phyloP scores from a whole-genome alignment of 2,888 invertebrate species.

The Chesias legatella region DNA sequence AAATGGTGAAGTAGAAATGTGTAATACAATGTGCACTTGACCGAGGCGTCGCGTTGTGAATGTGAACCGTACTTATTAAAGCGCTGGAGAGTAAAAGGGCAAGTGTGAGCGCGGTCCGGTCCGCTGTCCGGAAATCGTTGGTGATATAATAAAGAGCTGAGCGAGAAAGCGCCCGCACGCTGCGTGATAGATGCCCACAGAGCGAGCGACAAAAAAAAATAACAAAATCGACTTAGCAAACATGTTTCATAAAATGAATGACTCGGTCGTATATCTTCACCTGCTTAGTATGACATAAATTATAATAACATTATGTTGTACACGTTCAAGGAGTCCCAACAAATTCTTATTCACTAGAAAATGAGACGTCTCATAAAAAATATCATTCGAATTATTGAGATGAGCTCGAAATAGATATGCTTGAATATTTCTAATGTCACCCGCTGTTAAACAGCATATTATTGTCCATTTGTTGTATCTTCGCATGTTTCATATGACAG shows the following conservation, averaged over 20 bases:
- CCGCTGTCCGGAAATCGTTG: slow-evolving; percentile 72
- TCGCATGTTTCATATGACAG: slow-evolving; percentile 43
- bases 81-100: slow-evolving; percentile 26
- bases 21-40: not conserved
- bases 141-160: slow-evolving; percentile 71
- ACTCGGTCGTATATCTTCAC: slow-evolving; percentile 78
- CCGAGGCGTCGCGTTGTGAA: not conserved
- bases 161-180: slow-evolving; percentile 74
- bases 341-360: slow-evolving; percentile 76
- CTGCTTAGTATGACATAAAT: slow-evolving; percentile 80
- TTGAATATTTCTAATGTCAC: slow-evolving; percentile 51
- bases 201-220: slow-evolving; percentile 73
- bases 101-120: slow-evolving; percentile 36
- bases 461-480: slow-evolving; percentile 47
- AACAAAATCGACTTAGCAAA: slow-evolving; percentile 78
- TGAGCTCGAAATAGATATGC: slow-evolving; percentile 56
- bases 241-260: slow-evolving; percentile 80
- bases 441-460: slow-evolving; percentile 45
- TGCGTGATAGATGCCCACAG: slow-evolving; percentile 75
- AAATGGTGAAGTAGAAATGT: no score
- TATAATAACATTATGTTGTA: slow-evolving; percentile 80
- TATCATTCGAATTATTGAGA: slow-evolving; percentile 62
- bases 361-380: slow-evolving; percentile 71
- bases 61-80: slow-evolving; percentile 2
- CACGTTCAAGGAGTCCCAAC: slow-evolving; percentile 75